These are phyloP conservation scores for Chaetophractus vellerosus DNA, from an alignment of 2,797 vertebrate species.

Conservation along the genomic window DNA sequence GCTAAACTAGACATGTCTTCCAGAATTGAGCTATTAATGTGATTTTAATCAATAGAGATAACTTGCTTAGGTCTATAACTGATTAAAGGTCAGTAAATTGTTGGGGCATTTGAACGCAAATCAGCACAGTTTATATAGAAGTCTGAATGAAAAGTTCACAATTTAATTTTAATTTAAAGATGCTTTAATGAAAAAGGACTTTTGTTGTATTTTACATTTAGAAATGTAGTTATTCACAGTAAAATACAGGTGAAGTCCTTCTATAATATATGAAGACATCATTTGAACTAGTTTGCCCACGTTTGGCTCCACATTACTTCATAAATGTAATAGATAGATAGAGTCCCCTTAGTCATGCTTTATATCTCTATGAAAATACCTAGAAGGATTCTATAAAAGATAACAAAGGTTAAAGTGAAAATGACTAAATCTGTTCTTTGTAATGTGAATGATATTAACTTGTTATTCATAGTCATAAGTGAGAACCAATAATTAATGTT, in stretches of 20 bases:
- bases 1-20: conserved; percentile 74
- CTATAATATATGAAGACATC: not conserved
- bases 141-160: conserved; percentile 50
- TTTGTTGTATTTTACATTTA: conserved; percentile 29
- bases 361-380: not conserved
- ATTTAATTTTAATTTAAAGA: conserved; percentile 66
- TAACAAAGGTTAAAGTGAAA: not conserved
- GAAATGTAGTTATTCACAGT: conserved; percentile 9
- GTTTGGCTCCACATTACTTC: not conserved
- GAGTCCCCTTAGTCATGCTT: not conserved
- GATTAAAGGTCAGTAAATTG: conserved; percentile 81
- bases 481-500: conserved; percentile 17
- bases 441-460: not conserved
- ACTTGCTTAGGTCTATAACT: conserved; percentile 77
- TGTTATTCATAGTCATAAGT: not conserved
- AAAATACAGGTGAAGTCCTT: not conserved
- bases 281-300: not conserved
- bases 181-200: conserved; percentile 42
- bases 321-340: not conserved
- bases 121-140: conserved; percentile 65
- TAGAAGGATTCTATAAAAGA: not conserved
- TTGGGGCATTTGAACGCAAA: conserved; percentile 71
- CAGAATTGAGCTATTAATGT: conserved; percentile 80
- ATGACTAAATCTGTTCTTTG: not conserved
- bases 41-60: conserved; percentile 78